Evolutionary conservation across 1,140 invertebrate species (phyloP).

Genomic region (Paramacrobiotus metropolitanus): DNA sequence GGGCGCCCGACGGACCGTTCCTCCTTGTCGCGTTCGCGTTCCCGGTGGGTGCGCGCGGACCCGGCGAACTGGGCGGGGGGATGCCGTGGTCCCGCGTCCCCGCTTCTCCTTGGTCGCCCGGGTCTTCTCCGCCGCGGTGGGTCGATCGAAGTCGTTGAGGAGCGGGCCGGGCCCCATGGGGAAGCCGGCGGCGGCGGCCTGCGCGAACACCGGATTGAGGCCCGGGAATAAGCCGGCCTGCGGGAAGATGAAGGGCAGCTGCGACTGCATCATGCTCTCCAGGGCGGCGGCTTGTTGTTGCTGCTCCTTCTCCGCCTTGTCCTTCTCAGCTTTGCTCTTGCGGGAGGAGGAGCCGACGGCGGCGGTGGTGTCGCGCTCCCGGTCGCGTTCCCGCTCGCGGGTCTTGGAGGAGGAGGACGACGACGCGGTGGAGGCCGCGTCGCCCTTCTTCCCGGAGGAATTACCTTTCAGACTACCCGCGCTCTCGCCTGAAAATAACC

Average conservation of each 20-base stretch:
- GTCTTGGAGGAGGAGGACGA: not conserved
- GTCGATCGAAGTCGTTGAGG: not conserved
- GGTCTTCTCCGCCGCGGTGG: not conserved
- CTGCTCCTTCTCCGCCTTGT: not conserved
- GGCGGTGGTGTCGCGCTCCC: not conserved
- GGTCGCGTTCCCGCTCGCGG: not conserved
- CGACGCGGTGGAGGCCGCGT: not conserved
- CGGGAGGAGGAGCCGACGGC: not conserved
- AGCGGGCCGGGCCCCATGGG: no score
- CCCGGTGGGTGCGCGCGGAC: not conserved
- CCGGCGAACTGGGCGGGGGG: not conserved
- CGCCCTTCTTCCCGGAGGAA: not conserved
- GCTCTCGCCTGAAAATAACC: no score
- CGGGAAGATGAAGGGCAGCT: slow-evolving; percentile 3
- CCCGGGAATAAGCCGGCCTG: not conserved
- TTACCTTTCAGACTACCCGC: no score
- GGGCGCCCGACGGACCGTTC: no score
- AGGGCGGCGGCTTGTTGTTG: not conserved
- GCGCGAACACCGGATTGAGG: not conserved
- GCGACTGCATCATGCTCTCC: slow-evolving; percentile 1
- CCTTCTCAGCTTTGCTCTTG: not conserved
- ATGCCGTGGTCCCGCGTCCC: not conserved
- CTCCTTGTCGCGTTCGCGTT: not conserved
- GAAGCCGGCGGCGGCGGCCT: not conserved
- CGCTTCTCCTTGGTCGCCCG: not conserved